These are phyloP conservation scores for Gymnobelideus leadbeateri DNA, from an alignment of 2,113 vertebrate genomes.

Conservation along the genomic window DNA sequence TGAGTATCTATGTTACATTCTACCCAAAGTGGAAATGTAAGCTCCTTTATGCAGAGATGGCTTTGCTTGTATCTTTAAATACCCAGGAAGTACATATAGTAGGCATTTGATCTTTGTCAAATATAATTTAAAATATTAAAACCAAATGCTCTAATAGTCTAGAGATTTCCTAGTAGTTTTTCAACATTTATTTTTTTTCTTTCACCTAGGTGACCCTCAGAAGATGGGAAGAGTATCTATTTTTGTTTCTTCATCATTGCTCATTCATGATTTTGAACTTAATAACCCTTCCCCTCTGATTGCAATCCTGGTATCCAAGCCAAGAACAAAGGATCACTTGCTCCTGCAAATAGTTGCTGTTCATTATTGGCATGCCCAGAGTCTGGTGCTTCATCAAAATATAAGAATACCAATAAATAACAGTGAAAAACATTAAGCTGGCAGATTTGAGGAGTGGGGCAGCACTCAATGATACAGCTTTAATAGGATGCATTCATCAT, in stretches of 20 bases:
- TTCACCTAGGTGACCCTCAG: conserved; percentile 1
- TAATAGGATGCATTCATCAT: conserved; percentile 48
- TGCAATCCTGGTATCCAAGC: conserved; percentile 26
- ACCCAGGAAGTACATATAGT: not conserved
- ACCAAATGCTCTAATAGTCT: not conserved
- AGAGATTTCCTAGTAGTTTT: not conserved
- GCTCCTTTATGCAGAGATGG: not conserved
- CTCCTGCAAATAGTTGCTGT: conserved; percentile 62
- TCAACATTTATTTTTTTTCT: conserved; percentile 18
- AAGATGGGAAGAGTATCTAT: not conserved
- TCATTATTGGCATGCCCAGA: conserved; percentile 46
- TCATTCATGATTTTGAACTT: conserved; percentile 26
- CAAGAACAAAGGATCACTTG: conserved; percentile 49
- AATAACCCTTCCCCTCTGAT: conserved; percentile 24
- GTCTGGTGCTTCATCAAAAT: conserved; percentile 62
- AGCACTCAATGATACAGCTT: conserved; percentile 62
- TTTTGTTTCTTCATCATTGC: not conserved
- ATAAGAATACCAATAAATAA: conserved; percentile 61
- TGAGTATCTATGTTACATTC: not conserved
- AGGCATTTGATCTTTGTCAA: not conserved
- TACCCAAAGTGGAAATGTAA: not conserved
- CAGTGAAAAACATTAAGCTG: conserved; percentile 53
- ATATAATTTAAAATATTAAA: not conserved
- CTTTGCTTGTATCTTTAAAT: not conserved
- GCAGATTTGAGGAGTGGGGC: not conserved